Base-by-base conservation (phyloP, 2,113 vertebrate genomes). In the Rhea pennata region DNA sequence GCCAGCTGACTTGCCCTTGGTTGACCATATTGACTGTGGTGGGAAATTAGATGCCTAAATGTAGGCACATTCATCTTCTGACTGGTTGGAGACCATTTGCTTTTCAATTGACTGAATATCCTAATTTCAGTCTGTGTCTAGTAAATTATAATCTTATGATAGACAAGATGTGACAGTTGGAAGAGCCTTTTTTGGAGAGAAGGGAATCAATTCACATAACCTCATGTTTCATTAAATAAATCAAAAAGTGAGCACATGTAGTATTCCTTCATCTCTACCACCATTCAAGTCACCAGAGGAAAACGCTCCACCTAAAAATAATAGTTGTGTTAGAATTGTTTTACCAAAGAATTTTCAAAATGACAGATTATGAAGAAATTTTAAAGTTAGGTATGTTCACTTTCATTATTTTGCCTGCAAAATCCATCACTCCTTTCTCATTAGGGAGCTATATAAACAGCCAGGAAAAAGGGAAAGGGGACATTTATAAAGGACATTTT, bases 1-100 rank as follows among this genome's bases (percentile, higher is more conserved):
- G 15, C 17, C 31, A 0, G 0, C 40, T n/a, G 33, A 58, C 27
- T 46, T 61, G 29, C 40, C 76, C 61, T 53, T 42, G 24, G 29
- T 26, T 62, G 72, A 5, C 27, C 1, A 0, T 33, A 15, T 17
- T n/a, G 53, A 7, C 48, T 61, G 11, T 51, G 21, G 46, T 75
- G 61, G 42, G 64, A 72, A 24, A 0, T 1, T 29, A 0, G 1
- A 31, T 12, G 40, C 46, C 39, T 21, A 14, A 54, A 3, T 46
- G 11, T 5, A 33, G 33, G 26, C 33, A 15, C 33, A 26, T 77
- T 54, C 58, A 86, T 84, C 81, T 58, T 84, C 36, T n/a, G 15
- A 12, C 12, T 86, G 12, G 31, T 92, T 70, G 36, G 70, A 80
- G 73, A 87, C 64, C 15, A 10, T 86, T 93, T 74, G 73, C 42